Conservation (phyloP, 2,888 invertebrate genomes). For the Oligia strigilis region DNA sequence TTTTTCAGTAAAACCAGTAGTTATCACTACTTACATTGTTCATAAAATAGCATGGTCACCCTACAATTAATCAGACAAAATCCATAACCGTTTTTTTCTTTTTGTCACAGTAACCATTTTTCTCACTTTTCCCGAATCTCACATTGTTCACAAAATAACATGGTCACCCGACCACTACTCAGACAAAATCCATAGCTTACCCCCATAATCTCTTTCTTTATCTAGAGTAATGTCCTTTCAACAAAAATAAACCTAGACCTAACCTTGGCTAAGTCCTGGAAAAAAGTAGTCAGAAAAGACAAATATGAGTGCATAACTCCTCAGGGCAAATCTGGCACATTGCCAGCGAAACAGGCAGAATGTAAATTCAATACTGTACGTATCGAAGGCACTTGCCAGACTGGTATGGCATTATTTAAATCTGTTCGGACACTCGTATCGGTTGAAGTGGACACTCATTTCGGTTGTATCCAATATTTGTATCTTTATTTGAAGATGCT, state of each 20-base stretch:
- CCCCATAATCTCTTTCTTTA: slow-evolving; percentile 30
- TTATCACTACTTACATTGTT: too few relatives aligned
- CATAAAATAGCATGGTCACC: too few relatives aligned
- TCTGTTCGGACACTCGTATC: slow-evolving; percentile 60
- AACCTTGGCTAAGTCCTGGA: slow-evolving; percentile 45
- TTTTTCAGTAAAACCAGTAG: too few relatives aligned
- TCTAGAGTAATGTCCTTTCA: slow-evolving; percentile 34
- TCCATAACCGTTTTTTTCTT: not conserved
- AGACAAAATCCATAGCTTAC: slow-evolving; percentile 30
- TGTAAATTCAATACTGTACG: slow-evolving; percentile 78
- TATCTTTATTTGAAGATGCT: slow-evolving; percentile 33
- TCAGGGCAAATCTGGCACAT: slow-evolving; percentile 64
- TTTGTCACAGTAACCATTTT: not conserved
- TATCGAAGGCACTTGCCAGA: slow-evolving; percentile 68
- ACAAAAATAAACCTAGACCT: slow-evolving; percentile 51
- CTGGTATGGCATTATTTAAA: slow-evolving; percentile 68
- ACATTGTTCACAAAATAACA: not conserved
- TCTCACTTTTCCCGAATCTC: too few relatives aligned
- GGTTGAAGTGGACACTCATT: slow-evolving; percentile 37
- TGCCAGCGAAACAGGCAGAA: slow-evolving; percentile 73
- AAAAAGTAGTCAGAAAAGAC: slow-evolving; percentile 58
- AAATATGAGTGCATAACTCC: slow-evolving; percentile 77
- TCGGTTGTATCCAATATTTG: slow-evolving; percentile 35
- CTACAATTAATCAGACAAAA: too few relatives aligned
- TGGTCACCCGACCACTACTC: not conserved